phyloP scores from a whole-genome alignment of 1,140 invertebrate genomes.

The Acromyrmex echinatior region DNA sequence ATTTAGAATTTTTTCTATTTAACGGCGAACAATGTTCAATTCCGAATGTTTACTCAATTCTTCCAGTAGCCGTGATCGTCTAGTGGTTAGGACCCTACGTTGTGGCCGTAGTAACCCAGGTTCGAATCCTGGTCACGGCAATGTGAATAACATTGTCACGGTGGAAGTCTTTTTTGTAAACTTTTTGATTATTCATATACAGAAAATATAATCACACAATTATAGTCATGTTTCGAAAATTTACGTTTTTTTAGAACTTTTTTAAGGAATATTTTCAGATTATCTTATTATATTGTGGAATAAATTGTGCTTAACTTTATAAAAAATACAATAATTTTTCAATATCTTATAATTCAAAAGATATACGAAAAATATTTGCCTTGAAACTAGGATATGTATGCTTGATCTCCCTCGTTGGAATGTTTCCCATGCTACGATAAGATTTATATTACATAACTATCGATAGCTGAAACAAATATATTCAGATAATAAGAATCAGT shows the following conservation, averaged over 20 bases:
- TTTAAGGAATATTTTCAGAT: not conserved
- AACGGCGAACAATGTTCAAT: not conserved
- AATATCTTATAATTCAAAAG: not conserved
- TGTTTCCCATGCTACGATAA: slow-evolving; percentile 6
- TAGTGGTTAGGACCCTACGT: slow-evolving; percentile 97
- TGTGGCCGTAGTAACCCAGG: slow-evolving; percentile 96
- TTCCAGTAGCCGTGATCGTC: slow-evolving; percentile 89
- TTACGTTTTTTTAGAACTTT: not conserved
- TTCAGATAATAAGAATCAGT: not conserved
- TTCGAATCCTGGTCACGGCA: slow-evolving; percentile 98
- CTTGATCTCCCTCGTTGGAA: not conserved
- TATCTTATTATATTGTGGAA: not conserved
- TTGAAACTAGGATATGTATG: not conserved
- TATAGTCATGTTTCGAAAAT: not conserved
- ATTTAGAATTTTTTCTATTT: not conserved
- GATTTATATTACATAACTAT: not conserved
- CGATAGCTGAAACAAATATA: not conserved
- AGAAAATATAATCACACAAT: not conserved
- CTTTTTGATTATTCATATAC: slow-evolving; percentile 32
- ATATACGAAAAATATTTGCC: not conserved
- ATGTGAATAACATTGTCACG: slow-evolving; percentile 84
- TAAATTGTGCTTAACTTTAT: not conserved
- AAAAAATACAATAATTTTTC: not conserved
- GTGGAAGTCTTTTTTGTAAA: slow-evolving; percentile 77
- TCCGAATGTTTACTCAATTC: slow-evolving; percentile 9